Conservation (phyloP, 2,113 vertebrate genomes). For the Serinus canaria region DNA sequence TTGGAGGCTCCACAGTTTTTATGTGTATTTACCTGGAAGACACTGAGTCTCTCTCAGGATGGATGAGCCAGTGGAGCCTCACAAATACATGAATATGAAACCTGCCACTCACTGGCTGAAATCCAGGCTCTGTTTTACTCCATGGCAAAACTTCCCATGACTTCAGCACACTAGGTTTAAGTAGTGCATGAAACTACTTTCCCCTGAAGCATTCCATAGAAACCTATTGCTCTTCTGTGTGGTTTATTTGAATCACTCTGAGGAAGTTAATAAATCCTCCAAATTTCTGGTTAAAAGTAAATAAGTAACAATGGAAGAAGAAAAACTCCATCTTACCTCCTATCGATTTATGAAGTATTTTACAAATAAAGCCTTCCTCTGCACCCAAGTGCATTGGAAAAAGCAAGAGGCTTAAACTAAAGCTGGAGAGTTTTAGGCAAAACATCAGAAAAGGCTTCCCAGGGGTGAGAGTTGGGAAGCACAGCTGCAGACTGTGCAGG, state of each 20-base stretch:
- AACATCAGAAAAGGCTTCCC: background rate
- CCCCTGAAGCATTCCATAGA: slow-evolving; percentile 5
- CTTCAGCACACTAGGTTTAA: slow-evolving; percentile 4
- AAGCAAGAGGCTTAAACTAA: background rate
- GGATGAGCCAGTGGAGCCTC: background rate
- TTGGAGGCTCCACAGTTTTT: background rate
- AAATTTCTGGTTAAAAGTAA: slow-evolving; percentile 48
- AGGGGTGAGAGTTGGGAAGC: background rate
- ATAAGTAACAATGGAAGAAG: slow-evolving; percentile 37
- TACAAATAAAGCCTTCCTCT: slow-evolving; percentile 47
- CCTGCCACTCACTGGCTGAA: background rate
- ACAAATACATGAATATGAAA: background rate
- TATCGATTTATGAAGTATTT: slow-evolving; percentile 54
- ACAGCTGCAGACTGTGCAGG: slow-evolving; percentile 2
- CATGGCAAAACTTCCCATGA: background rate
- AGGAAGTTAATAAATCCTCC: slow-evolving; percentile 47
- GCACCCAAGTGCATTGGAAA: slow-evolving; percentile 14
- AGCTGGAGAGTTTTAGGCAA: slow-evolving; percentile 2
- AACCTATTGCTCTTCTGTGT: slow-evolving; percentile 40
- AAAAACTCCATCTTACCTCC: slow-evolving; percentile 27
- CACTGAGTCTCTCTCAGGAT: background rate
- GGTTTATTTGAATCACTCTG: background rate
- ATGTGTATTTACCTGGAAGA: background rate
- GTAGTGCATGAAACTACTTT: background rate
- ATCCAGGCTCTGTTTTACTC: background rate